Evolutionary conservation across 30 jellyfish, hydroid and myxozoan species (phyloP), one percentile per base, ranked within the genome.

Genomic region (Aurelia sp.): DNA sequence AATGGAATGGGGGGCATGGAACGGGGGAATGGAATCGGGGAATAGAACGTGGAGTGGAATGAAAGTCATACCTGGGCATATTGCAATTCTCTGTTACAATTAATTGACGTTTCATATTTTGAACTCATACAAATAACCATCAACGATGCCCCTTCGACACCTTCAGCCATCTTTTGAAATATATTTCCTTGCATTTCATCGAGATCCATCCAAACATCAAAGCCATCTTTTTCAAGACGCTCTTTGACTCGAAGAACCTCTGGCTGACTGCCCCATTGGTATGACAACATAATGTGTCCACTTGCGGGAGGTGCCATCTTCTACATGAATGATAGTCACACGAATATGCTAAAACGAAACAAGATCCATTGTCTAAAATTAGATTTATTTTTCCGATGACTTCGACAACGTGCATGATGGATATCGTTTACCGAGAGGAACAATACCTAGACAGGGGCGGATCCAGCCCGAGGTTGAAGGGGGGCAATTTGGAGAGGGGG

Each of bases 101-200:
- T 67, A 27, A 55, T 33, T 0, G 91, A 81, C 4, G 37, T 33
- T 66, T 67, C 91, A 66, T 81, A 81, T 66, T 81, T 81, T 13
- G 23, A 17, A 10, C 86, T 64, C 91, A 81, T 81, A 35, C 75
- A 71, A 15, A 66, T 31, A 3, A 81, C 40, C 33, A 81, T 66
- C 17, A 66, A 21, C 18, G 86, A 78, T 30, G 91, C 74, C 13
- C 50, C 67, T 13, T 66, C 76, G 13, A 81, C 85, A 17, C 86
- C 91, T 47, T 66, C 91, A 67, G 91, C 91, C 91, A 81, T 81
- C 47, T 66, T 81, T 67, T 65, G 35, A 17, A 48, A 66, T 22
- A 81, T 81, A 27, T 66, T 81, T 18, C 91, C 91, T 51, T 58
- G 65, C 86, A 66, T 81, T 37, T 66, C 91, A n/a, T 81, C 86